Evolutionary conservation across 2,888 invertebrate genomes (phyloP).

Genomic region (Drosophila colorata): DNA sequence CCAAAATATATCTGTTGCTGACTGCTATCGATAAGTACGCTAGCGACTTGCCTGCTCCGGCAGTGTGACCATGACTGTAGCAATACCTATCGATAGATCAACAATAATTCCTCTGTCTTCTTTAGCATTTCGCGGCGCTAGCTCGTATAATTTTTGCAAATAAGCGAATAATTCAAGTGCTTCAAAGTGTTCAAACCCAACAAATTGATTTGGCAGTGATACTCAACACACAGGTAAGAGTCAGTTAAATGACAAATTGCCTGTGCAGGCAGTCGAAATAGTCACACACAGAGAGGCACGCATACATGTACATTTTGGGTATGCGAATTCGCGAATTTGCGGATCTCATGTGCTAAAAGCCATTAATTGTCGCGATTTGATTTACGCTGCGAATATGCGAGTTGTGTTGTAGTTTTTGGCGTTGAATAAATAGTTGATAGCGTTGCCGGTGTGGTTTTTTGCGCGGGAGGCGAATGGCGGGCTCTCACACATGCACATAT

Average conservation of each 20-base stretch:
- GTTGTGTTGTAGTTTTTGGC: constrained; percentile 32
- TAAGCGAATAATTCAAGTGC: constrained; percentile 27
- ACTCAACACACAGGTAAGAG: constrained; percentile 35
- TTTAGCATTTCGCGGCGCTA: constrained; percentile 54
- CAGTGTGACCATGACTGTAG: constrained; percentile 28
- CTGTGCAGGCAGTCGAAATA: not conserved
- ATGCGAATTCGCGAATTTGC: constrained; percentile 62
- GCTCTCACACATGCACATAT: constrained; percentile 43
- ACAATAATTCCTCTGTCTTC: constrained; percentile 31
- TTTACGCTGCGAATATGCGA: constrained; percentile 32
- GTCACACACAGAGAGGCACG: constrained; percentile 5
- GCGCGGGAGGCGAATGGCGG: constrained; percentile 66
- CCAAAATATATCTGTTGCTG: not conserved
- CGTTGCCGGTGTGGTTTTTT: constrained; percentile 54
- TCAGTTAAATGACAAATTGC: not conserved
- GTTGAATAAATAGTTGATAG: constrained; percentile 35
- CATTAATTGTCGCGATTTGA: constrained; percentile 40
- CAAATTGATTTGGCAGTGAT: constrained; percentile 10
- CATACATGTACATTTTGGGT: constrained; percentile 22
- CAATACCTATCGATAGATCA: constrained; percentile 39
- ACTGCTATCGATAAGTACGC: constrained; percentile 13
- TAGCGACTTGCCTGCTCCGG: not conserved
- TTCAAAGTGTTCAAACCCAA: constrained; percentile 4
- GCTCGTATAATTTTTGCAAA: constrained; percentile 50
- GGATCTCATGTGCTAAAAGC: constrained; percentile 52